Evolutionary conservation across 2,888 invertebrate species (phyloP).

Genomic region (Noctua comes): DNA sequence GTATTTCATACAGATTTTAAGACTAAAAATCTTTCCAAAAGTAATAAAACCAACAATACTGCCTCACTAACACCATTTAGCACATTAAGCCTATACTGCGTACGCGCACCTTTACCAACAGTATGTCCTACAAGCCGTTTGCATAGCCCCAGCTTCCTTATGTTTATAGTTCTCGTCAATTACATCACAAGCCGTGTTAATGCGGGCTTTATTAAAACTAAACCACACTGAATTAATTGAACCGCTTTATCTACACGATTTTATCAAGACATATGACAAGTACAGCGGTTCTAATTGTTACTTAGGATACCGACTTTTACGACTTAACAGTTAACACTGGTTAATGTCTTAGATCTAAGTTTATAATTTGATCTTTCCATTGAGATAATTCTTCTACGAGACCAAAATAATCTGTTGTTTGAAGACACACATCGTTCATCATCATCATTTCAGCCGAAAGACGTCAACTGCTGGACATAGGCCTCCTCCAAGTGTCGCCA

Average conservation of each 20-base stretch:
- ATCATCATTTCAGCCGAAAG: too few species aligned
- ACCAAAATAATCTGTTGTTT: not conserved
- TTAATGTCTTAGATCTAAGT: conserved; percentile 9
- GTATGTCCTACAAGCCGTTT: conserved; percentile 36
- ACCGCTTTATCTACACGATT: conserved; percentile 52
- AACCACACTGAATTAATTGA: conserved; percentile 46
- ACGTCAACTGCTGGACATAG: too few species aligned
- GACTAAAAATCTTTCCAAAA: too few species aligned
- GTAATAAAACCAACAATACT: conserved; percentile 1
- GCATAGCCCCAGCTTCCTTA: conserved; percentile 64
- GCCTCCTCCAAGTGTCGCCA: too few species aligned
- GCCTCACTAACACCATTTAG: conserved; percentile 19
- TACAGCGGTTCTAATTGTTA: conserved; percentile 46
- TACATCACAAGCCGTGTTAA: conserved; percentile 52
- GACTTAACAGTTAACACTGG: conserved; percentile 12
- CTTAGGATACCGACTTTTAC: conserved; percentile 16
- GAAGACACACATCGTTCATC: too few species aligned
- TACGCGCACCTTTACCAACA: conserved; percentile 14
- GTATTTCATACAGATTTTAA: too few species aligned
- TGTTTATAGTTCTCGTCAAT: conserved; percentile 62
- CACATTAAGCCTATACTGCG: conserved; percentile 31
- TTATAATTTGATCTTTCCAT: conserved; percentile 7
- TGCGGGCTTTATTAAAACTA: conserved; percentile 49
- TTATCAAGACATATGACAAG: conserved; percentile 53
- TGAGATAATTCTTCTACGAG: not conserved